phyloP scores from a whole-genome alignment of 2,113 vertebrate genomes.

The Phycodurus eques region DNA sequence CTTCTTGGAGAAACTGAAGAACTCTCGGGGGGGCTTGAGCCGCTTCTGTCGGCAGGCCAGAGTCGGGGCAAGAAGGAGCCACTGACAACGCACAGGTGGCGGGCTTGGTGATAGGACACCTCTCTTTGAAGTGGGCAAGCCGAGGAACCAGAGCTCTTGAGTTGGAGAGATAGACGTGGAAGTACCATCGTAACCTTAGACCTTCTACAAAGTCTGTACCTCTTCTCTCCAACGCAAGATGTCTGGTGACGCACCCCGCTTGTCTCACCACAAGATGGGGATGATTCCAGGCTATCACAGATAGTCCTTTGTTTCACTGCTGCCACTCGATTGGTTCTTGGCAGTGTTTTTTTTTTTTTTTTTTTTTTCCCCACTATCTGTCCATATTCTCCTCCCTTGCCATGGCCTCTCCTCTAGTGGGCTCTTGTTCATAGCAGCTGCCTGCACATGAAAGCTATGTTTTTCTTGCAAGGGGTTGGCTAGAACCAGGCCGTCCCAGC shows the following conservation, averaged over 20 bases:
- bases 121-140: too few relatives aligned
- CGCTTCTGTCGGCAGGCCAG: too few relatives aligned
- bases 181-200: too few relatives aligned
- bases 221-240: too few relatives aligned
- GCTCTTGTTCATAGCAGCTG: conserved; percentile 25
- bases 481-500: conserved; percentile 16
- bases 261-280: conserved; percentile 44
- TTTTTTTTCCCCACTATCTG: conserved; percentile 4
- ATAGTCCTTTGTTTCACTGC: conserved; percentile 53
- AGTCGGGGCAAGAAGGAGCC: too few relatives aligned
- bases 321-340: conserved; percentile 46
- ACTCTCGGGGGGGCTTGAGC: too few relatives aligned
- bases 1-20: too few relatives aligned
- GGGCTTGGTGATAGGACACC: too few relatives aligned
- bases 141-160: too few relatives aligned
- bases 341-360: neutral
- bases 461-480: conserved; percentile 10
- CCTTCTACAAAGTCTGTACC: too few relatives aligned
- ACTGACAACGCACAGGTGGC: too few relatives aligned
- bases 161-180: too few relatives aligned
- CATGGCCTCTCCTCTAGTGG: conserved; percentile 7
- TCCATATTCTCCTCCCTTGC: neutral
- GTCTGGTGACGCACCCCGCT: neutral
- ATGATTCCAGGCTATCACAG: conserved; percentile 56
- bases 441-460: conserved; percentile 40